Base-by-base conservation (phyloP, 2,797 vertebrate genomes). In the Coendou prehensilis region DNA sequence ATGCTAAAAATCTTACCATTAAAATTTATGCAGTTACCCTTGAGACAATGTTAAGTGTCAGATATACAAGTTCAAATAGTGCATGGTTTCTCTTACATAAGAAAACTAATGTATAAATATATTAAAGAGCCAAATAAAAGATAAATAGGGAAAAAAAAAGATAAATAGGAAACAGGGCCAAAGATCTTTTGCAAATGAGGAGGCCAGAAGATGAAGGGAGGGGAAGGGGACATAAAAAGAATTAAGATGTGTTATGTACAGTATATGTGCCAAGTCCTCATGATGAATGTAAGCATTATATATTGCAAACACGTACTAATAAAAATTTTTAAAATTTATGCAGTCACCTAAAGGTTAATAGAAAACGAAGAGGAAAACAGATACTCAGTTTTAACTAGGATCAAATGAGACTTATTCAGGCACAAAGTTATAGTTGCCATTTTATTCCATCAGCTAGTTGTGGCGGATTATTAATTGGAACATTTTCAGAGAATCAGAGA, bases 1-100 rank as follows among this genome's bases (percentile, higher is more conserved):
- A 86, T 23, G 23, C 61, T 83, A 87, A 94, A 94, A 86, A 33
- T 8, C 23, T 92, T 83, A 81, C 45, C 61, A 96, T 97, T 95
- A 92, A 91, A 95, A 87, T 82, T 0, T 71, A 83, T 50, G 22
- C 30, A 88, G 67, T 23, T 13, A 20, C 41, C 61, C 15, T 50
- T 50, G 45, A 76, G 26, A 76, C 13, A 50, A 50, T 30, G 45
- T 50, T 50, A 76, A 76, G 73, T 28, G 73, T 17, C 45, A 76
- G 45, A 76, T 26, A 28, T 47, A 11, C 37, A 37, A 75, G 41
- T 50, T 76, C 14, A 76, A 47, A 76, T 26, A 76, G 30, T 76
- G 45, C 73, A 76, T 50, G 26, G 45, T 76, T 71, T 41, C 13
- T 14, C 45, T 47, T 76, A 76, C 30, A 47, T 28, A 76, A 50